Percentiles rank a stretch among this genome's conserved stretches.
Conservation (phyloP, 2,888 invertebrate species). For the Pristionchus entomophagus region DNA sequence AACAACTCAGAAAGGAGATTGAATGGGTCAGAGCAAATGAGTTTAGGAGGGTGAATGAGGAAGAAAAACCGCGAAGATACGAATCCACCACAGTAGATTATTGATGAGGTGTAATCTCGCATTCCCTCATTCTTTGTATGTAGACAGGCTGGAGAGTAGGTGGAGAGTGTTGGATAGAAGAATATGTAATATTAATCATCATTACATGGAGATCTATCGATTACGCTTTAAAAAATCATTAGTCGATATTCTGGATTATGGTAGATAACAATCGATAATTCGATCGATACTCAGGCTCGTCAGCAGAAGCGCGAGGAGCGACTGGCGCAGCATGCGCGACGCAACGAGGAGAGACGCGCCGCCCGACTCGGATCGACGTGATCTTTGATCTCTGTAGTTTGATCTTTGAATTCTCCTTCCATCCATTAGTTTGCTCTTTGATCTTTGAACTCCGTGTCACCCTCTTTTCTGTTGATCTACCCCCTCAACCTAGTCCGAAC, state of each 20-base stretch:
- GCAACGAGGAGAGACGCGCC: conserved; percentile 13
- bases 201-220: too few relatives aligned
- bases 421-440: background rate
- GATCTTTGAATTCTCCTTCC: background rate
- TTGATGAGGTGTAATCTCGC: too few relatives aligned
- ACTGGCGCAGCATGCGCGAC: conserved; percentile 37
- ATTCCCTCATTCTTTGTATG: too few relatives aligned
- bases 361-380: background rate
- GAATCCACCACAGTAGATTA: too few relatives aligned
- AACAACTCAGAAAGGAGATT: background rate
- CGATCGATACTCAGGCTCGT: background rate
- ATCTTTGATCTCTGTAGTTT: conserved; percentile 24
- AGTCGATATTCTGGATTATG: background rate
- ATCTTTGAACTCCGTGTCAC: background rate
- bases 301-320: conserved; percentile 27
- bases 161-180: too few relatives aligned
- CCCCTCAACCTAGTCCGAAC: background rate
- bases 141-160: too few relatives aligned
- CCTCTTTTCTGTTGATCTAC: background rate
- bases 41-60: too few relatives aligned
- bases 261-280: background rate
- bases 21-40: background rate
- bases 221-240: too few relatives aligned
- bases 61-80: too few relatives aligned
- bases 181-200: too few relatives aligned